Percentiles rank a stretch among this genome's conserved stretches.
Conservation (phyloP, 2,113 vertebrate genomes). For the Gobio gobio region DNA sequence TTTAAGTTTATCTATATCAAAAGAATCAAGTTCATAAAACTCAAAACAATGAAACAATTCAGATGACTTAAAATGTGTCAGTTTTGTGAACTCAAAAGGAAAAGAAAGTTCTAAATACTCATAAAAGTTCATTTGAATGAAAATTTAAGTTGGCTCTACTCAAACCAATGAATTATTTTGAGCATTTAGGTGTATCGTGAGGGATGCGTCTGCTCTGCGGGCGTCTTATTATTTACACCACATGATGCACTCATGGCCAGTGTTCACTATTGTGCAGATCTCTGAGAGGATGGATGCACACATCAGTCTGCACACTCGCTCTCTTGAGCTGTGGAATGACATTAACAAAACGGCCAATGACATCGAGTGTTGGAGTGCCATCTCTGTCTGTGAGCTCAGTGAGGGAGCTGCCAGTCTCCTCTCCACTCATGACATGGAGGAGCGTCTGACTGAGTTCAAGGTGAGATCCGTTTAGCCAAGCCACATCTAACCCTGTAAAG, state of each 20-base stretch:
- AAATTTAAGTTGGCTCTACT: too few species aligned
- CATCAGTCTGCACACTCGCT: slow-evolving; percentile 78
- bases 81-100: too few species aligned
- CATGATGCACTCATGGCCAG: background rate
- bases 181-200: too few species aligned
- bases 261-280: slow-evolving; percentile 70
- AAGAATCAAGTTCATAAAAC: too few species aligned
- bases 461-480: slow-evolving; percentile 65
- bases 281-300: slow-evolving; percentile 90
- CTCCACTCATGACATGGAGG: slow-evolving; percentile 77
- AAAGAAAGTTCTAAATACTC: too few species aligned
- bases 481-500: background rate
- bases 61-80: too few species aligned
- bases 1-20: too few species aligned
- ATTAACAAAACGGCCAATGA: slow-evolving; percentile 82
- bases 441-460: slow-evolving; percentile 84
- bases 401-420: slow-evolving; percentile 79
- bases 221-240: background rate
- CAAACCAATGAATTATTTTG: too few species aligned
- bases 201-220: background rate
- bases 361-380: slow-evolving; percentile 83
- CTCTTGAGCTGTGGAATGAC: slow-evolving; percentile 87
- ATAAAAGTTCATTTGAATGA: too few species aligned
- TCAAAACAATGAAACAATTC: too few species aligned
- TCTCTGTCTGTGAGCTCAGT: slow-evolving; percentile 79